Percentiles rank a stretch among this genome's conserved stretches.
Evolutionary conservation across 2,888 invertebrate genomes (phyloP).

Genomic region (Acanthosepion lycidas): DNA sequence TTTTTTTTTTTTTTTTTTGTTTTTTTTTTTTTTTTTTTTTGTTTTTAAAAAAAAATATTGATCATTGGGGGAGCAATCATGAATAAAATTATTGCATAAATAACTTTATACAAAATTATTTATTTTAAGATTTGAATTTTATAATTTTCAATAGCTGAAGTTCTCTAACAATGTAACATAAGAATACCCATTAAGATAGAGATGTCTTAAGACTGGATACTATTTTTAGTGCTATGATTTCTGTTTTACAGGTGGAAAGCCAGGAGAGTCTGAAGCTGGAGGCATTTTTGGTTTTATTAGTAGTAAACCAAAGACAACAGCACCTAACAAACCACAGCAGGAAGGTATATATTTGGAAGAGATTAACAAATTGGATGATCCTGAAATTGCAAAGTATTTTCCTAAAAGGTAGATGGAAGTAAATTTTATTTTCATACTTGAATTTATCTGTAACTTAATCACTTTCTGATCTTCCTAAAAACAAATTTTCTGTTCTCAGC

Average conservation of each 20-base stretch:
- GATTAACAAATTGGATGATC: conserved; percentile 80
- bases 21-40: no score
- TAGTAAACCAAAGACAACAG: conserved; percentile 52
- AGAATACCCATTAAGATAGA: no score
- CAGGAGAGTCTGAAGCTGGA: conserved; percentile 47
- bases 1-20: no score
- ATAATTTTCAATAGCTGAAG: no score
- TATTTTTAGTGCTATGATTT: neutral
- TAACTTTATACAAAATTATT: no score
- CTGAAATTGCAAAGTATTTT: conserved; percentile 92
- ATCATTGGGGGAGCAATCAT: no score
- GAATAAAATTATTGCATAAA: no score
- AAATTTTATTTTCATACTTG: no score
- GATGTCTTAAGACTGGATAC: no score
- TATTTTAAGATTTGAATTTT: no score
- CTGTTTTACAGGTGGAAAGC: neutral
- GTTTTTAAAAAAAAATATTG: no score
- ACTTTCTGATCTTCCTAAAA: neutral
- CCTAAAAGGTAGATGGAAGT: conserved; percentile 74
- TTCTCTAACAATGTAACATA: no score
- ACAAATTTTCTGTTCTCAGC: neutral
- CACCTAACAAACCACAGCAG: conserved; percentile 77
- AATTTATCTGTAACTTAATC: neutral
- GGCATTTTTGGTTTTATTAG: conserved; percentile 43
- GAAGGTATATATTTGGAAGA: conserved; percentile 92